phyloP scores from a whole-genome alignment of 2,113 vertebrate genomes.

The Perca schrenkii region DNA sequence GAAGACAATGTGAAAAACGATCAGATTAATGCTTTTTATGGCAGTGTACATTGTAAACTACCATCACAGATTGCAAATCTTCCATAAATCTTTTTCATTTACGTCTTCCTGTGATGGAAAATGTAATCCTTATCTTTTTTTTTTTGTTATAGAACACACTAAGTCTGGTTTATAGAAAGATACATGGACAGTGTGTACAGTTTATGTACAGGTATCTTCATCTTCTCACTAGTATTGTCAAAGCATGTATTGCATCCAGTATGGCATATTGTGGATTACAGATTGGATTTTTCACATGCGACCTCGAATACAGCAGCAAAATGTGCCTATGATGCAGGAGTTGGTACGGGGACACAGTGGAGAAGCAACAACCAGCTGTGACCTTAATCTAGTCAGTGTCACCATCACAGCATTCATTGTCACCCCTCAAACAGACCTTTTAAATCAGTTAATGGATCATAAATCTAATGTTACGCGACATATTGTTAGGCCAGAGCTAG shows the following conservation, averaged over 20 bases:
- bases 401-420: background rate
- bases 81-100: too few species aligned
- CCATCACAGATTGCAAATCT: too few species aligned
- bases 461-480: background rate
- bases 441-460: constrained; percentile 18
- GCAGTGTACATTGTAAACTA: background rate
- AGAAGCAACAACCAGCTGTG: constrained; percentile 16
- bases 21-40: background rate
- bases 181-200: background rate
- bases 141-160: background rate
- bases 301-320: background rate
- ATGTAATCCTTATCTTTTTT: background rate
- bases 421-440: constrained; percentile 14
- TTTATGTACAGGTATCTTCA: background rate
- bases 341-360: background rate
- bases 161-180: background rate
- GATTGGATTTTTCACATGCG: constrained; percentile 16
- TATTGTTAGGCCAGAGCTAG: background rate
- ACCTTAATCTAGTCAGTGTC: constrained; percentile 36
- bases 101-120: too few species aligned
- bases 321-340: background rate
- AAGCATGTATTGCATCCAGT: background rate
- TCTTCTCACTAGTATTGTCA: background rate
- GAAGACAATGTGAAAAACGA: background rate
- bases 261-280: background rate